Percentiles rank a stretch among this genome's conserved stretches.
These are phyloP conservation scores for Dyspetes luteomarginatus DNA, from an alignment of 2,888 invertebrate species.

Conservation along the genomic window DNA sequence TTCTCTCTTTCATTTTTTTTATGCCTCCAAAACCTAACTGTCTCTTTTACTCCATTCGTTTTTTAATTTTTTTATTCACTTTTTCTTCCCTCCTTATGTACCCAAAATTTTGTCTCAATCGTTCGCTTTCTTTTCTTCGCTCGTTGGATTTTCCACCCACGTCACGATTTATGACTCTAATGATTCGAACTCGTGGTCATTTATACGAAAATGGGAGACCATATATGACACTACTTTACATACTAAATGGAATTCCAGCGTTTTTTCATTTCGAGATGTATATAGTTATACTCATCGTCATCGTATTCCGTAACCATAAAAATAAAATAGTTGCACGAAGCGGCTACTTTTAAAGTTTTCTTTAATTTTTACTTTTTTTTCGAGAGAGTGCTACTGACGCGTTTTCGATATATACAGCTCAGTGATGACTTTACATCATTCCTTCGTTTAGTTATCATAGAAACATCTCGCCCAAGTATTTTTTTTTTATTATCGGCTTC, in stretches of 20 bases:
- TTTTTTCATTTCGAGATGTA: slow-evolving; percentile 47
- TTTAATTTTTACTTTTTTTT: slow-evolving; percentile 4
- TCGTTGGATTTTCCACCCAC: slow-evolving; percentile 71
- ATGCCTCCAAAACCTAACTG: slow-evolving; percentile 20
- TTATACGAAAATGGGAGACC: slow-evolving; percentile 57
- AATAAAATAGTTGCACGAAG: neutral
- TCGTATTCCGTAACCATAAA: slow-evolving; percentile 3
- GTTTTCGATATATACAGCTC: neutral
- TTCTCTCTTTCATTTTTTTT: slow-evolving; percentile 24
- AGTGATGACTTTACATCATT: neutral
- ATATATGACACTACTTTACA: slow-evolving; percentile 72
- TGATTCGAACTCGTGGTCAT: slow-evolving; percentile 61
- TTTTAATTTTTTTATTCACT: slow-evolving; percentile 15
- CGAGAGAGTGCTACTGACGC: slow-evolving; percentile 8
- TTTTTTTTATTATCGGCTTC: neutral
- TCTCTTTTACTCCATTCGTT: slow-evolving; percentile 5
- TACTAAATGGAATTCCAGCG: slow-evolving; percentile 73
- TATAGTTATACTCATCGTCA: slow-evolving; percentile 29
- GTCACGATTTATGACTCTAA: slow-evolving; percentile 71
- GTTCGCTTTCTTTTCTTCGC: slow-evolving; percentile 11
- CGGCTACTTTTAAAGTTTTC: slow-evolving; percentile 5
- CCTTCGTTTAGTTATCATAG: no score
- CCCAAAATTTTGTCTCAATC: slow-evolving; percentile 28
- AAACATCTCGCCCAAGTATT: neutral
- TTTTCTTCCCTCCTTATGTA: slow-evolving; percentile 15